Percentiles rank a stretch among this genome's conserved stretches.
Conservation (phyloP, 2,113 vertebrate species). For the Urocynchramus pylzowi region DNA sequence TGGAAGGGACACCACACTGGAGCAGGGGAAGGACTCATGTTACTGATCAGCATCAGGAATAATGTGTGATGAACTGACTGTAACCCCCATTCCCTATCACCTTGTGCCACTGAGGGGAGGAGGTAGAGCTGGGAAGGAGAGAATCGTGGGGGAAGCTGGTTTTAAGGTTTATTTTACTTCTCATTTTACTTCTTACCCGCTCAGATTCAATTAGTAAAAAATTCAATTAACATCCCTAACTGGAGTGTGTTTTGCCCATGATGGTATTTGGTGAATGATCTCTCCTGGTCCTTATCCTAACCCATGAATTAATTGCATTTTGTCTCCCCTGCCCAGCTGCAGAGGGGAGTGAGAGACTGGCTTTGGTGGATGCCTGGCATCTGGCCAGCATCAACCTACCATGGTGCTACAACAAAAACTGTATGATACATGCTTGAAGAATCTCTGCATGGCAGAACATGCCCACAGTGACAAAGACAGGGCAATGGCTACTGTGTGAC, state of each 20-base stretch:
- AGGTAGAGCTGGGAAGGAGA: neutral
- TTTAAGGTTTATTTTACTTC: neutral
- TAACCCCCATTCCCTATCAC: neutral
- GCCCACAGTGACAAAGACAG: neutral
- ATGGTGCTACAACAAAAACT: neutral
- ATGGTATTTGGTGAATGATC: fast-evolving
- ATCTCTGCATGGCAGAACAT: neutral
- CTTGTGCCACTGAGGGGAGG: neutral
- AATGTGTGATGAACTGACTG: neutral
- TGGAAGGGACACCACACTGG: fast-evolving
- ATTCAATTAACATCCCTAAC: neutral
- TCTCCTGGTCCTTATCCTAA: neutral
- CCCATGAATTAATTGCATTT: neutral
- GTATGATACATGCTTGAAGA: neutral
- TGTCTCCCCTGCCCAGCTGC: neutral
- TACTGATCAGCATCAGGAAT: neutral
- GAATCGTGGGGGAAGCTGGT: neutral
- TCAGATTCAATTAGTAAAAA: neutral
- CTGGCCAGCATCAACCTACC: fast-evolving
- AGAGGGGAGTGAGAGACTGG: neutral
- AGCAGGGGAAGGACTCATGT: neutral
- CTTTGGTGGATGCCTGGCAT: neutral
- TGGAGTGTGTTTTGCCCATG: fast-evolving
- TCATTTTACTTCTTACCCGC: neutral
- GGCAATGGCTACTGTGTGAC: neutral